Evolutionary conservation across 2,797 vertebrate species (phyloP), one percentile per base, ranked within the genome.

Genomic region (Gymnoscopelus microlampas): DNA sequence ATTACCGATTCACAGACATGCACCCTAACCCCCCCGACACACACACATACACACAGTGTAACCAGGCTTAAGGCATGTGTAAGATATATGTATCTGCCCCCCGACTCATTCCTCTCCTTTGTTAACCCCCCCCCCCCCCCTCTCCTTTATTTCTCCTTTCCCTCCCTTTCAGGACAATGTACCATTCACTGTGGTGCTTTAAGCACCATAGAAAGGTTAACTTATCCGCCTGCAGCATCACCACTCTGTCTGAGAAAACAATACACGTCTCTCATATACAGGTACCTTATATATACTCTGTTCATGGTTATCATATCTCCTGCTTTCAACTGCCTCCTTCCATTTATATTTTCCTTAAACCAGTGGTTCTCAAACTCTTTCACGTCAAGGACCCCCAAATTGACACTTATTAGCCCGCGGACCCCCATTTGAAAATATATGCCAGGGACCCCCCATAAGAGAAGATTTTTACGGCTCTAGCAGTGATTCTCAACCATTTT

Each of bases 161-260:
- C 57, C 53, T 83, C 71, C 66, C 60, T 70, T 48, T 57, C 75
- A 55, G 76, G 84, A 90, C 89, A 88, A 81, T 87, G 85, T 88
- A 78, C 80, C 79, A 87, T 90, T 91, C 86, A 84, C 51, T 78
- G 77, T 70, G 51, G 74, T 71, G 85, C 83, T 60, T 77, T 67
- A 84, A 87, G 81, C 72, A 78, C 82, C 76, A 72, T 23, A 78
- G 76, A 55, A 79, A 69, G 81, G 85, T 91, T 89, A 91, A 88
- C 88, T 87, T 83, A 91, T 89, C 85, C 80, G 74, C 78, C 86
- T 74, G 90, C 88, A 79, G 74, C 85, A 39, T 80, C 74, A 63
- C 66, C 71, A 81, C 57, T 82, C 86, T 86, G 81, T 85, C 78
- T 70, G 68, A 71, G 68, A 64, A 75, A 68, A 56, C 68, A 61